Evolutionary conservation across 2,797 vertebrate genomes (phyloP), one percentile per base, ranked within the genome.

Genomic region (Ctenopoma kingsleyae): DNA sequence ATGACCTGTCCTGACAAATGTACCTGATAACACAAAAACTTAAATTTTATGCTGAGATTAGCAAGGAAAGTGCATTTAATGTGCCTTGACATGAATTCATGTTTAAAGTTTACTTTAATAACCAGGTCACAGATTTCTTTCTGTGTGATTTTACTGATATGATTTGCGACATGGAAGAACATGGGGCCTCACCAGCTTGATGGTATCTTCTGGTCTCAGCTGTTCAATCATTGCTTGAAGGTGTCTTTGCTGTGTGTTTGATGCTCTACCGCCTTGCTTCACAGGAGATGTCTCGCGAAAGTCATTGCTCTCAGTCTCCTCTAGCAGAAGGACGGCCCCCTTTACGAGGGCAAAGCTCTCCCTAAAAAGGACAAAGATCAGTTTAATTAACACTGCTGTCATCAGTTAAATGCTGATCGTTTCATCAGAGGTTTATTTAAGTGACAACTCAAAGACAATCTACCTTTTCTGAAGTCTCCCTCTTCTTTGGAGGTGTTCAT

Each of bases 271-370:
- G 30, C 59, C 64, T 50, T 89, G 84, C 4, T 86, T 71, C 36
- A 58, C 53, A 17, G 67, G 78, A 67, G 27, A 62, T n/a, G 23
- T 67, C 52, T 91, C 86, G 0, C 76, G 49, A 3, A 65, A 48
- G 9, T 51, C 84, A 41, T 83, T 91, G 32, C 88, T 84, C 41
- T 94, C 90, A 16, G 84, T 93, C 0, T 96, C 95, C 3, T 96
- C 96, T 53, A 99, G 92, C 66, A 97, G 91, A 52, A 96, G 92
- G 5, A 95, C 96, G 0, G 96, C 96, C 35, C 97, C 97, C 43
- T 95, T 96, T 20, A 99, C 95, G 20, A 98, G 90, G 0, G 96
- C 97, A 20, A 99, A 99, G 85, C 97, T 99, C 92, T 99, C 97
- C 89, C 97, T 99, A 76, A 57, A 36, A 61, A 5, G 17, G 30